Base-by-base conservation (phyloP, 2,888 invertebrate genomes). In the Mimas tiliae region DNA sequence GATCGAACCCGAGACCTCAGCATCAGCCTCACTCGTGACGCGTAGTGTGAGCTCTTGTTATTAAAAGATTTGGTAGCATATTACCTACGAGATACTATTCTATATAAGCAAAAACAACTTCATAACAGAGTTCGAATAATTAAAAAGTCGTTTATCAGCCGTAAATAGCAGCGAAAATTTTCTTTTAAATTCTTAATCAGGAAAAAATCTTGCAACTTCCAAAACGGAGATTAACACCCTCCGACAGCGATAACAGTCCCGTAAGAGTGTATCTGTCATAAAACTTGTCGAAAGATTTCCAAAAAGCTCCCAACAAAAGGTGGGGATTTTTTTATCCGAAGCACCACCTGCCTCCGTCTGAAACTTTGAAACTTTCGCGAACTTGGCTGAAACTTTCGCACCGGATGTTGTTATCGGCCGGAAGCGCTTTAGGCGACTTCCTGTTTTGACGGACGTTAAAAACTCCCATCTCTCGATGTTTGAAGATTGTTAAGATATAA, bases 391-490 rank as follows among this genome's bases (percentile, higher is more conserved):
- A 85, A 90, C 80, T 87, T 91, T 87, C 77, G 79, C 81, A 79
- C 86, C 88, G 92, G 91, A 93, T 91, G 93, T 90, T 93, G 93
- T 93, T 93, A 93, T 93, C 93, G 90, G 91, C 90, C 92, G 93
- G 93, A 93, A 92, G 88, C 87, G 93, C 93, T 93, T 91, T 91
- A 85, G 91, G 93, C 91, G 85, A 86, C 88, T 90, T 91, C 91
- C 91, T 88, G 91, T 91, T 91, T 88, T 91, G 90, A 88, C 87
- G 89, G 88, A 90, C 87, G 87, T 71, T 79, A 82, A 87, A 88
- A 87, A 85, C 80, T 76, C 75, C 62, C 69, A 72, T 70, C 72
- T 73, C 75, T 72, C 73, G 72, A 67, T 70, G 72, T 71, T 51
- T 34, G 19, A 51, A 48, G 48, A 34, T 34, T 64, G 6, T 19